These are phyloP conservation scores for Austrofundulus limnaeus DNA, from an alignment of 2,113 vertebrate genomes.

Conservation along the genomic window DNA sequence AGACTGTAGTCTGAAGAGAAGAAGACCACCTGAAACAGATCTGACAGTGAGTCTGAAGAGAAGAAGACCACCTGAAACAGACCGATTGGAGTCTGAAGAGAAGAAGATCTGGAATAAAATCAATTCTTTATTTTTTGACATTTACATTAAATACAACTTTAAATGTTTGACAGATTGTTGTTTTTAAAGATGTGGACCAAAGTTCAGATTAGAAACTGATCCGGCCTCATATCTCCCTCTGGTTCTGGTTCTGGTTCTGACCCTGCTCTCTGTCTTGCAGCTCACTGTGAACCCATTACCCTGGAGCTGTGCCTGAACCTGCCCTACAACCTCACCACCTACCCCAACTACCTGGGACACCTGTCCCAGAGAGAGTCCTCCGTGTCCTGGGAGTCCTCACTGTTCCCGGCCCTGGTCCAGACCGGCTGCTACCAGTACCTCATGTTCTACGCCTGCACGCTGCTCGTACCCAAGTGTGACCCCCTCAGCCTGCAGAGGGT, in stretches of 20 bases:
- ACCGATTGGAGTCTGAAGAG: no score
- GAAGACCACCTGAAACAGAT: no score
- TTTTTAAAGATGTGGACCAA: no score
- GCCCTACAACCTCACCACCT: slow-evolving; percentile 91
- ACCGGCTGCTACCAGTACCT: slow-evolving; percentile 97
- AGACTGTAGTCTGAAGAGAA: no score
- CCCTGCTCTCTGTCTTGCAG: slow-evolving; percentile 39
- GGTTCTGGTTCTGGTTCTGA: background rate
- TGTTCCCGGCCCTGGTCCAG: slow-evolving; percentile 95
- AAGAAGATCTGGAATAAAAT: no score
- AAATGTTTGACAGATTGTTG: no score
- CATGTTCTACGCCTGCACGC: slow-evolving; percentile 97
- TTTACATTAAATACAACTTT: no score
- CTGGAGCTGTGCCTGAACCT: slow-evolving; percentile 96
- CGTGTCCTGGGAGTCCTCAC: slow-evolving; percentile 92
- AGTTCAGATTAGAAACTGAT: no score
- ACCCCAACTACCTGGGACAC: slow-evolving; percentile 94
- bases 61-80: no score
- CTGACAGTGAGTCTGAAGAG: no score
- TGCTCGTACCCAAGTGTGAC: slow-evolving; percentile 96
- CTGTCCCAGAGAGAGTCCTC: slow-evolving; percentile 91
- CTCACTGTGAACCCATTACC: slow-evolving; percentile 87
- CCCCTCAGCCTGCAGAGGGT: slow-evolving; percentile 81
- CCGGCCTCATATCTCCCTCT: background rate
- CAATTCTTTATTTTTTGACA: no score